phyloP scores from a whole-genome alignment of 1,140 invertebrate genomes.

The Scaptomyza hsui region DNA sequence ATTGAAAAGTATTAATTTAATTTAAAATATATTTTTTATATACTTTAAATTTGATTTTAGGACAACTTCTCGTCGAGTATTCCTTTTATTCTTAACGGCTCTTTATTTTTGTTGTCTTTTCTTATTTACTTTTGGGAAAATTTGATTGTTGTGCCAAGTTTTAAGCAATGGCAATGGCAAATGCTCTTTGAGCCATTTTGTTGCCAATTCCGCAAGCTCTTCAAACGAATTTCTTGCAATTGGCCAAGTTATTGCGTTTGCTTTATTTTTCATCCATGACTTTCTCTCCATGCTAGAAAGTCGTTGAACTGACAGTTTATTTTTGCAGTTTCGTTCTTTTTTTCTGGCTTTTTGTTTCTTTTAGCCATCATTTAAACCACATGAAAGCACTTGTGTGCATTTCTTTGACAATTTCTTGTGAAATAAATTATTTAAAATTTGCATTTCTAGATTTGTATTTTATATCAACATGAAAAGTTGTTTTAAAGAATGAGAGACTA shows the following conservation, averaged over 20 bases:
- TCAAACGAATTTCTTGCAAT: slow-evolving; percentile 43
- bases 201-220: slow-evolving; percentile 67
- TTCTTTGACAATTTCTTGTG: slow-evolving; percentile 25
- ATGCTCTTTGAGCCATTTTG: slow-evolving; percentile 66
- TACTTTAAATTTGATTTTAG: background rate
- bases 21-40: no score
- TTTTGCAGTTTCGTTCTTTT: slow-evolving; percentile 17
- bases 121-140: slow-evolving; percentile 35
- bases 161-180: slow-evolving; percentile 45
- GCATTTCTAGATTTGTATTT: slow-evolving; percentile 3
- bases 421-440: slow-evolving; percentile 57
- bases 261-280: slow-evolving; percentile 16
- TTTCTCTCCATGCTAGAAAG: slow-evolving; percentile 33
- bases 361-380: slow-evolving; percentile 39
- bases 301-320: slow-evolving; percentile 56
- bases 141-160: slow-evolving; percentile 44
- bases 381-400: slow-evolving; percentile 24
- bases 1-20: no score
- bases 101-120: slow-evolving; percentile 49
- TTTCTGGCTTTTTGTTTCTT: background rate
- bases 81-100: background rate
- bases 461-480: background rate
- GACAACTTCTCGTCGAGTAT: background rate
- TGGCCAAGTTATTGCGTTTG: slow-evolving; percentile 62
- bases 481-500: no score